Evolutionary conservation across 2,113 vertebrate species (phyloP).

Genomic region (Coracopsis vasa): DNA sequence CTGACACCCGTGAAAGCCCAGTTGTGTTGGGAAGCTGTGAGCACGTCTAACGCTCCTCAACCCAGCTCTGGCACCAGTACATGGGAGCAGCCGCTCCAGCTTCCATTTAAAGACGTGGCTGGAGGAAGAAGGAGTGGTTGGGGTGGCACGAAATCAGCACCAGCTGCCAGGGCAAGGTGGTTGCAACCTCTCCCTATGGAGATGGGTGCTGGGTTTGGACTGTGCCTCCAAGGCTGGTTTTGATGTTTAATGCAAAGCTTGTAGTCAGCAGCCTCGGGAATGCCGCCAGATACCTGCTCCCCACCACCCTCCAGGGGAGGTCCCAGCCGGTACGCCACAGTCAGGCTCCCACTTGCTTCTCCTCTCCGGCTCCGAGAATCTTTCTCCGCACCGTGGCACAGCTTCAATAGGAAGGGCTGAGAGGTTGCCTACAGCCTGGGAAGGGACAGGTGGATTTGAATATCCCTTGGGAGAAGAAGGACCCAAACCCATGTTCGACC

Average conservation of each 20-base stretch:
- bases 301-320: background rate
- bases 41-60: background rate
- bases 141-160: background rate
- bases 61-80: fast-evolving
- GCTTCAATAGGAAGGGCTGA: conserved; percentile 36
- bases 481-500: conserved; percentile 23
- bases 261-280: conserved; percentile 4
- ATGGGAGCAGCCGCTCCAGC: background rate
- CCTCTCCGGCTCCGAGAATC: background rate
- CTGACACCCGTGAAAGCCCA: background rate
- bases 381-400: background rate
- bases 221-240: conserved; percentile 17
- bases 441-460: conserved; percentile 64
- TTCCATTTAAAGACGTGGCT: conserved; percentile 11
- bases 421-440: conserved; percentile 66
- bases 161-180: background rate
- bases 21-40: background rate
- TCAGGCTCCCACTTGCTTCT: conserved; percentile 65
- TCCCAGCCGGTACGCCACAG: background rate
- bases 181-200: background rate
- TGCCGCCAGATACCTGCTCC: background rate
- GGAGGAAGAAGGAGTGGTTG: conserved; percentile 25
- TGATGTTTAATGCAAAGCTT: conserved; percentile 19
- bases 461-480: conserved; percentile 46
- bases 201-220: background rate